Conservation (phyloP, 2,113 vertebrate species). For the Forbesichthys papilliferus region DNA sequence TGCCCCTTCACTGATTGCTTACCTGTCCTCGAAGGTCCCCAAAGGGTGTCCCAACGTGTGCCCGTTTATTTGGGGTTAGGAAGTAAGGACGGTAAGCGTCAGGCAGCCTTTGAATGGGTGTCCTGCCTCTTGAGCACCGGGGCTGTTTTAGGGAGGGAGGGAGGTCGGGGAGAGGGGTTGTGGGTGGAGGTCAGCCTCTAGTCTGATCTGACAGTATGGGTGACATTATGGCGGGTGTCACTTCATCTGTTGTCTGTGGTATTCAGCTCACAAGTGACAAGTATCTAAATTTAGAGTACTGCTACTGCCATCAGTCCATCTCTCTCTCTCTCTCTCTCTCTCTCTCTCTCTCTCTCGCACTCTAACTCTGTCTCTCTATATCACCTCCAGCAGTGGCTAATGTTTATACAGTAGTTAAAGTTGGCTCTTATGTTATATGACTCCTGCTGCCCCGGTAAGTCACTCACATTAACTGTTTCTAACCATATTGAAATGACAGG, state of each 20-base stretch:
- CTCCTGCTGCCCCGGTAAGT: background rate
- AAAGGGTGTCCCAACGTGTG: constrained; percentile 42
- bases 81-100: constrained; percentile 53
- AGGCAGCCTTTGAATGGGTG: constrained; percentile 68
- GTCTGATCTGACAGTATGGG: constrained; percentile 21
- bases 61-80: constrained; percentile 51
- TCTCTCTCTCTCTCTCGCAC: background rate
- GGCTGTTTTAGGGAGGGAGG: constrained; percentile 73
- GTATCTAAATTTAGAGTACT: constrained; percentile 88
- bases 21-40: constrained; percentile 69
- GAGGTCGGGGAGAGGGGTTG: constrained; percentile 32
- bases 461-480: background rate
- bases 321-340: background rate
- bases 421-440: background rate
- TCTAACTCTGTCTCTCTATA: background rate
- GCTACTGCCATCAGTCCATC: constrained; percentile 9
- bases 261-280: constrained; percentile 84
- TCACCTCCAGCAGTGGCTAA: background rate
- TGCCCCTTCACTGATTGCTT: constrained; percentile 42
- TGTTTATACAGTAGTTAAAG: constrained; percentile 26
- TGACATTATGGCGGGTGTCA: constrained; percentile 68
- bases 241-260: constrained; percentile 82
- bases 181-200: background rate
- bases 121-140: constrained; percentile 76
- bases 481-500: background rate